phyloP scores from a whole-genome alignment of 2,888 invertebrate species.

The Rapana venosa region DNA sequence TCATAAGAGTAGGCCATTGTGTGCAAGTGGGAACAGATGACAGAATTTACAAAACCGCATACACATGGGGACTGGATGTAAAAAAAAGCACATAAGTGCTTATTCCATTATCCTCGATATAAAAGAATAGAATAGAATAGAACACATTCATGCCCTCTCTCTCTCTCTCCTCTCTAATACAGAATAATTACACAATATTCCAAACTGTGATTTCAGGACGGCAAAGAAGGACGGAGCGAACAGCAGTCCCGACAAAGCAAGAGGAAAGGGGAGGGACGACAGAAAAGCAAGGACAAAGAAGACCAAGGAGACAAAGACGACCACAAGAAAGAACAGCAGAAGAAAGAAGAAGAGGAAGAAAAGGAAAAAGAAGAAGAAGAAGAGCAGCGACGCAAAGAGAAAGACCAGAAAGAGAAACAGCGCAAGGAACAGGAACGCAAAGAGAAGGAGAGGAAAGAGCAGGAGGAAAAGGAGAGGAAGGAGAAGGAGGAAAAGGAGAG shows the following conservation, averaged over 20 bases:
- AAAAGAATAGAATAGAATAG: no score
- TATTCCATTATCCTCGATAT: no score
- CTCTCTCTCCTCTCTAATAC: constrained; percentile 1
- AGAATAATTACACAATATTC: no score
- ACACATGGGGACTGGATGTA: no score
- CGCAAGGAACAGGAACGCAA: constrained; percentile 9
- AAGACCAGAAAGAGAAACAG: background rate
- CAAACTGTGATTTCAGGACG: no score
- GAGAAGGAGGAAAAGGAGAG: background rate
- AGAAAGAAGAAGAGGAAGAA: background rate
- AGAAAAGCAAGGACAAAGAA: background rate
- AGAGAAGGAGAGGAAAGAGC: constrained; percentile 16
- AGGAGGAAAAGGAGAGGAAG: background rate
- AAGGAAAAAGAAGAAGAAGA: background rate
- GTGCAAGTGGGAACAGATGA: no score
- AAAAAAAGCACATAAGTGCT: no score
- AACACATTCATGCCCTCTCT: no score
- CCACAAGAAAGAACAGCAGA: background rate
- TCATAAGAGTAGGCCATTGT: no score
- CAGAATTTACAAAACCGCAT: no score
- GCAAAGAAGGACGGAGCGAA: no score
- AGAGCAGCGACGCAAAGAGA: background rate
- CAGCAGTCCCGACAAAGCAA: no score
- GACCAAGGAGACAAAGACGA: background rate
- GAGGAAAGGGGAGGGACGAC: background rate